Evolutionary conservation across 2,113 vertebrate species (phyloP), one percentile per base, ranked within the genome.

Genomic region (Pedetes capensis): DNA sequence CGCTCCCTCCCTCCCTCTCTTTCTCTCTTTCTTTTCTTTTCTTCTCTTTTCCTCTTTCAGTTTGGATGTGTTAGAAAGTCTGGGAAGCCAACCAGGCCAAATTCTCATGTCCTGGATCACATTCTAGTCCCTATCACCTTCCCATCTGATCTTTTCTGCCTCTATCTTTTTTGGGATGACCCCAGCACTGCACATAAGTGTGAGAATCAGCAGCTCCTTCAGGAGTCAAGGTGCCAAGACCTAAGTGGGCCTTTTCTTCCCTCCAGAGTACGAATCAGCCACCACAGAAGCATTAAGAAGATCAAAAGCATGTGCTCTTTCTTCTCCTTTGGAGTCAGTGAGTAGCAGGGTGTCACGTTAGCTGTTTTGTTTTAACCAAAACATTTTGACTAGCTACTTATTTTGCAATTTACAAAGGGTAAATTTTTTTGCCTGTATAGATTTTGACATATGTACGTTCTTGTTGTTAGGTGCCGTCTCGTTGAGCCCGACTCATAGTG

Each of bases 321-420:
- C 37, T 74, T 44, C 12, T 25, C 29, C 16, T 29, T 66, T 37
- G 49, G 37, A 51, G 34, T 61, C 22, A 25, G 9, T 57, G 17
- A 10, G 11, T 59, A 6, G 16, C 16, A 6, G 7, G 25, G 59
- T 42, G 10, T 51, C 32, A 75, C 37, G 74, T 57, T 10, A n/a
- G 10, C 14, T 72, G 53, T 57, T 81, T 72, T 64, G 59, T 59
- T 94, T 83, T 64, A 86, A 79, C 72, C 14, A 42, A 69, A 32
- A 63, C 29, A 34, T 68, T 66, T 66, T 53, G 49, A 16, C 14
- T 44, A 39, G 8, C 51, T n/a, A n/a, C n/a, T 89, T 84, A 78
- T 72, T 55, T 84, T 91, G 57, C 57, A 44, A 51, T 59, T 79
- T 25, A 44, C 22, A 29, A 75, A 37, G 17, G 44, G 16, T 27